These are phyloP conservation scores for Cantharis rufa DNA, from an alignment of 2,888 invertebrate species.

Conservation along the genomic window DNA sequence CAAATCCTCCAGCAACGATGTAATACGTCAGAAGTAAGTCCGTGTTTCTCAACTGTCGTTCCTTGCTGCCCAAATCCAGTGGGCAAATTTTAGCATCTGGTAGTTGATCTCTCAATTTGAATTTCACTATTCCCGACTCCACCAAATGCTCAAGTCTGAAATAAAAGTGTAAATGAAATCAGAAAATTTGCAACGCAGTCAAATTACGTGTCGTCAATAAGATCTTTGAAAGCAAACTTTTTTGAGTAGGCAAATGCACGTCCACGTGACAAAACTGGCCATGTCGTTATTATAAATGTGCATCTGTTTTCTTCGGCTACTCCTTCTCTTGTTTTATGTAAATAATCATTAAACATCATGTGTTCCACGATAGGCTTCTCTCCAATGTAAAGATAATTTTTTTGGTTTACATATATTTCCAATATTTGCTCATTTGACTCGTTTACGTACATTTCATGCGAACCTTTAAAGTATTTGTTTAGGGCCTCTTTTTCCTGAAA, in stretches of 20 bases:
- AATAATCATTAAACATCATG: constrained; percentile 68
- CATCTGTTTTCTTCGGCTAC: constrained; percentile 65
- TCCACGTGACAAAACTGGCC: constrained; percentile 64
- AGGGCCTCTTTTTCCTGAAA: neutral
- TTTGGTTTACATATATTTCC: constrained; percentile 50
- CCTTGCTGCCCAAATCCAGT: constrained; percentile 73
- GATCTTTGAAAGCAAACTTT: constrained; percentile 58
- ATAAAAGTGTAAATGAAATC: constrained; percentile 19
- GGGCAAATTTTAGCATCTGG: constrained; percentile 77
- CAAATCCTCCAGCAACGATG: constrained; percentile 69
- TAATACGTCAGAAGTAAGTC: constrained; percentile 77
- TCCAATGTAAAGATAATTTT: constrained; percentile 62
- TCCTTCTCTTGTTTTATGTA: constrained; percentile 60
- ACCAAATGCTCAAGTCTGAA: constrained; percentile 65
- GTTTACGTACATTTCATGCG: constrained; percentile 43
- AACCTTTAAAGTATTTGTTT: constrained; percentile 7
- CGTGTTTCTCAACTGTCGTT: constrained; percentile 70
- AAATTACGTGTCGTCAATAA: constrained; percentile 70
- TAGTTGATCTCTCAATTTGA: constrained; percentile 62
- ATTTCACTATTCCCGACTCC: constrained; percentile 72
- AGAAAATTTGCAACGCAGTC: neutral
- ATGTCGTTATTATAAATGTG: constrained; percentile 71
- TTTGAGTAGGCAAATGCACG: constrained; percentile 71
- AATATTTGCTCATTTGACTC: constrained; percentile 47
- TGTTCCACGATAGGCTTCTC: constrained; percentile 69